These are phyloP conservation scores for Oligia latruncula DNA, from an alignment of 2,888 invertebrate species.

Conservation along the genomic window DNA sequence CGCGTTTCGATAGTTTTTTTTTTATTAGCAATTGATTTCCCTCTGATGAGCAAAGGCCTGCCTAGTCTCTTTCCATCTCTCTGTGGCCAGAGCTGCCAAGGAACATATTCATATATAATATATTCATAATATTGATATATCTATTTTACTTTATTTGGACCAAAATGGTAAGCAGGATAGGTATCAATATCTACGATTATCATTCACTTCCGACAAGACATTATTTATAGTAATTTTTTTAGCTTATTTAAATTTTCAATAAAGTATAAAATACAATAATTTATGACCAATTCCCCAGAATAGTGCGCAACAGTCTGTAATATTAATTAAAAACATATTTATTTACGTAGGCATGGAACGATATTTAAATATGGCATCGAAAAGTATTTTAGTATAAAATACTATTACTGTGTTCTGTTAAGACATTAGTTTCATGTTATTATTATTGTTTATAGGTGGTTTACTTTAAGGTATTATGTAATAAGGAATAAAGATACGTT, in stretches of 20 bases:
- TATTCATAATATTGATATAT: not conserved
- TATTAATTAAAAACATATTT: conserved; percentile 9
- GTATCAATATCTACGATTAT: not conserved
- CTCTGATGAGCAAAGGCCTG: not conserved
- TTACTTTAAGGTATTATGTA: conserved; percentile 2
- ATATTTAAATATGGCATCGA: conserved; percentile 65
- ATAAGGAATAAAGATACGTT: not conserved
- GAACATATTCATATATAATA: not conserved
- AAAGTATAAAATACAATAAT: not conserved
- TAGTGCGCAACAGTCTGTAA: conserved; percentile 24
- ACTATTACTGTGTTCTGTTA: conserved; percentile 3
- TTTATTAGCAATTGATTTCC: too few relatives aligned
- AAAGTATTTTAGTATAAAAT: conserved; percentile 39
- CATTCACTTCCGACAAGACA: not conserved
- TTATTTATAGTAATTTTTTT: not conserved
- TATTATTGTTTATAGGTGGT: conserved; percentile 16
- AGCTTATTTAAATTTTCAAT: not conserved
- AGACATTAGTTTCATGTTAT: conserved; percentile 12
- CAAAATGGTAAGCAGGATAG: not conserved
- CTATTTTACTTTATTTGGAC: not conserved
- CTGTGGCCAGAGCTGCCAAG: not conserved
- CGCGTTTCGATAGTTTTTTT: not conserved
- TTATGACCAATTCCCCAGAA: conserved; percentile 14
- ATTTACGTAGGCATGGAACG: conserved; percentile 55
- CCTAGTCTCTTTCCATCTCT: not conserved